Base-by-base conservation (phyloP, 2,797 vertebrate species). In the Pogoniulus pusillus region DNA sequence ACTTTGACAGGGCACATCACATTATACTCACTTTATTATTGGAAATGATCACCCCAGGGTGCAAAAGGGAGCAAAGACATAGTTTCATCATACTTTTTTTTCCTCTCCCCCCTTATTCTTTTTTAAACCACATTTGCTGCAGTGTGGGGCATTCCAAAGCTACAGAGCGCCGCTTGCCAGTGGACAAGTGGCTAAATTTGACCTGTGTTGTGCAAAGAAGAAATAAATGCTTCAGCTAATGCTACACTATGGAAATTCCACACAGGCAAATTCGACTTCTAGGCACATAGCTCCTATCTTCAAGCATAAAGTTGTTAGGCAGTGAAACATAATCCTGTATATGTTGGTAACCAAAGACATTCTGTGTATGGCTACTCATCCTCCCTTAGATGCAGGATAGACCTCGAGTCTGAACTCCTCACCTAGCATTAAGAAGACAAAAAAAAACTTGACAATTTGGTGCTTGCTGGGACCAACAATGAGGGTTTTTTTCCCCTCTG, bases 21-120 rank as follows among this genome's bases (percentile, higher is more conserved):
- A 95, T 95, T 95, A 95, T 95, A 95, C 91, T 86, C 82, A 90
- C 62, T 93, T 95, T 95, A 95, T 96, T 96, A 95, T 95, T 93
- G 93, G 94, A 96, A 96, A 96, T 93, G 91, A 95, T 95, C 95
- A 94, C 93, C 95, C 84, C 75, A 85, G 92, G 93, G 93, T 96
- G 93, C 43, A 81, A 93, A 91, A 91, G 27, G 76, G 49, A 96
- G 91, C 39, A 96, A 89, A 95, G 83, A 32, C 57, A 89, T 18
- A 55, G 85, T 87, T 92, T 79, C 37, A 86, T 90, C 62, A 39
- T 8, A 41, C 13, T 64, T 71, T 71, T 63, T 80, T 47, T 39
- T 15, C 15, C 13, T 15, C 39, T 6, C 39, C 41, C 41, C 41
- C 16, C 41, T 16, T 10, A n/a, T 63, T 49, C 43, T 66, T 84